phyloP scores from a whole-genome alignment of 53 echinoderm and acorn worm species.

The Zoroaster sp. region DNA sequence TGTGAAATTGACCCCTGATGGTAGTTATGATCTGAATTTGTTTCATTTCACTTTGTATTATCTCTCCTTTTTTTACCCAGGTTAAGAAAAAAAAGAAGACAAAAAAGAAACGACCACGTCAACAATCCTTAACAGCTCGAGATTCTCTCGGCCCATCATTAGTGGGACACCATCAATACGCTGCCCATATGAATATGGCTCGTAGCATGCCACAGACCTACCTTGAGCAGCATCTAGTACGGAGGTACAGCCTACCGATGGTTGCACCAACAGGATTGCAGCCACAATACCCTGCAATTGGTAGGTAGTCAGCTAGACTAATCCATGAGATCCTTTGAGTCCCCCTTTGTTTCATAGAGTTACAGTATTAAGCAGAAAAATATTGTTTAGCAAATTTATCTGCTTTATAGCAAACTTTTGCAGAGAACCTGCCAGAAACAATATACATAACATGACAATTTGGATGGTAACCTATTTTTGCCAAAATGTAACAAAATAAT shows the following conservation, averaged over 20 bases:
- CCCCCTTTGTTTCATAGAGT: too few relatives aligned
- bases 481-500: too few relatives aligned
- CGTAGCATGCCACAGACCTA: constrained; percentile 83
- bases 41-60: too few relatives aligned
- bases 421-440: too few relatives aligned
- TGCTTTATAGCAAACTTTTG: too few relatives aligned
- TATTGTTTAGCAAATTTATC: too few relatives aligned
- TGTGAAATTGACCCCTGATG: too few relatives aligned
- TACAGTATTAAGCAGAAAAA: too few relatives aligned
- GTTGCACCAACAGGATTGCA: constrained; percentile 47
- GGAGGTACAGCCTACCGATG: constrained; percentile 72
- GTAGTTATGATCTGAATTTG: background rate
- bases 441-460: too few relatives aligned
- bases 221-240: constrained; percentile 92
- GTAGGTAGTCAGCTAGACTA: background rate
- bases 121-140: background rate
- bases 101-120: background rate
- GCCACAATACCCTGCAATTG: background rate
- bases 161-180: constrained; percentile 22
- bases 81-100: constrained; percentile 45
- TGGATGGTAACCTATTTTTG: too few relatives aligned
- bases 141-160: background rate
- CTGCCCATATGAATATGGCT: constrained; percentile 54
- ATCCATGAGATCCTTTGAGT: too few relatives aligned
- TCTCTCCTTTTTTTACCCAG: background rate